A percentile compares a stretch with the other conserved stretches of the same genome.
Evolutionary conservation across 2,113 vertebrate genomes (phyloP).

Genomic region (Barnardius zonarius): DNA sequence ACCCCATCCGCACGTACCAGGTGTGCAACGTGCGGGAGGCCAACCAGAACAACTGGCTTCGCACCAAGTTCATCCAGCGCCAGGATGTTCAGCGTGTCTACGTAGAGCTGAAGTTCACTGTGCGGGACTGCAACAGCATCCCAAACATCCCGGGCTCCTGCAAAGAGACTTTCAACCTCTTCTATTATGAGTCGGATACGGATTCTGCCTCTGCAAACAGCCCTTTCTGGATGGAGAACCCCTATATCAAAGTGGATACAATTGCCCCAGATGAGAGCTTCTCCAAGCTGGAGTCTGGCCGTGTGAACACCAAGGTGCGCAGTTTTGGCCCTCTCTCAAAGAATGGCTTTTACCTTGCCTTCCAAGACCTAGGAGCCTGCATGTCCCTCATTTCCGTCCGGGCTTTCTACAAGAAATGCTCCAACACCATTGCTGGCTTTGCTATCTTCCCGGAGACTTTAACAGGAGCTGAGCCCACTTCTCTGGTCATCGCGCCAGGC

Average conservation of each 20-base stretch:
- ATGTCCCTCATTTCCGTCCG: conserved; percentile 98
- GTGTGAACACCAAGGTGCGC: conserved; percentile 93
- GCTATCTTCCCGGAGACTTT: conserved; percentile 96
- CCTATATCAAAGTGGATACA: conserved; percentile 98
- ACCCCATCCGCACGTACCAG: conserved; percentile 96
- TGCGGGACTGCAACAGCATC: conserved; percentile 96
- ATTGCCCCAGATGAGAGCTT: conserved; percentile 96
- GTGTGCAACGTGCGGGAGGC: conserved; percentile 90
- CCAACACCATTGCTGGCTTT: conserved; percentile 92
- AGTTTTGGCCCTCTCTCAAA: conserved; percentile 98
- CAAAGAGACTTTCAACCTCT: conserved; percentile 99
- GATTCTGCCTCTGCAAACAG: conserved; percentile 92
- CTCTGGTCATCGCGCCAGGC: conserved; percentile 93
- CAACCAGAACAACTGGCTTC: conserved; percentile 98
- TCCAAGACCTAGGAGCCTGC: conserved; percentile 96
- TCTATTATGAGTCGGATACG: conserved; percentile 93
- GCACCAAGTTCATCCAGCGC: conserved; percentile 90
- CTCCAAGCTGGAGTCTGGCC: conserved; percentile 89
- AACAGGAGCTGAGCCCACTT: conserved; percentile 93
- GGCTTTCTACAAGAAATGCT: conserved; percentile 97
- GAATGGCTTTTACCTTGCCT: conserved; percentile 96
- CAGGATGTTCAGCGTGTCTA: conserved; percentile 92
- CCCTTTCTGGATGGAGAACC: conserved; percentile 99
- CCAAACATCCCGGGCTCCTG: conserved; percentile 96
- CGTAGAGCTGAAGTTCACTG: conserved; percentile 95